phyloP scores from a whole-genome alignment of 2,113 vertebrate genomes.

The Trichechus manatus region DNA sequence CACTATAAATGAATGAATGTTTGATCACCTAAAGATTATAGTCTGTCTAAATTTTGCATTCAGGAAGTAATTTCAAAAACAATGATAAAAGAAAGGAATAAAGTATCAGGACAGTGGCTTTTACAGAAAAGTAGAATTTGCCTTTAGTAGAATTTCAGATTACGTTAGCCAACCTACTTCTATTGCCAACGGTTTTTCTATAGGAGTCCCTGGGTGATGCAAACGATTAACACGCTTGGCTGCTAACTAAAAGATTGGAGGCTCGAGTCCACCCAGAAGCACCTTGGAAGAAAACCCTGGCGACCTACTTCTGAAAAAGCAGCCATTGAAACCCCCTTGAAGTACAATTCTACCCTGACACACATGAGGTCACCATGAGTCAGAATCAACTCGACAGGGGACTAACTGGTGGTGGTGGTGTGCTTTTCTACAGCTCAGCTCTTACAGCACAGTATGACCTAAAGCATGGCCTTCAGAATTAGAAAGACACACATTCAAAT shows the following conservation, averaged over 20 bases:
- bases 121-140: neutral
- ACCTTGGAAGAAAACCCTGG: neutral
- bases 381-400: neutral
- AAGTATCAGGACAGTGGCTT: neutral
- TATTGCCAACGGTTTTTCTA: neutral
- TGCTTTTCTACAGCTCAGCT: neutral
- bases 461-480: neutral
- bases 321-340: neutral
- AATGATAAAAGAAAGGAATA: neutral
- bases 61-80: slow-evolving; percentile 13
- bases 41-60: slow-evolving; percentile 3
- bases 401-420: neutral
- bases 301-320: neutral
- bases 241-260: neutral
- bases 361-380: neutral
- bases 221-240: neutral
- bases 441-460: neutral
- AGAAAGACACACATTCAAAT: neutral
- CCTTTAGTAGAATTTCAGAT: slow-evolving; percentile 4
- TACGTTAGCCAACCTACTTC: neutral
- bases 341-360: neutral
- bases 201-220: neutral
- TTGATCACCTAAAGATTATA: neutral
- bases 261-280: neutral
- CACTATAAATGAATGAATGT: neutral